A percentile compares a stretch with the other conserved stretches of the same genome.
These are phyloP conservation scores for Platorchestia sp. DNA, from an alignment of 1,140 invertebrate species.

Conservation along the genomic window DNA sequence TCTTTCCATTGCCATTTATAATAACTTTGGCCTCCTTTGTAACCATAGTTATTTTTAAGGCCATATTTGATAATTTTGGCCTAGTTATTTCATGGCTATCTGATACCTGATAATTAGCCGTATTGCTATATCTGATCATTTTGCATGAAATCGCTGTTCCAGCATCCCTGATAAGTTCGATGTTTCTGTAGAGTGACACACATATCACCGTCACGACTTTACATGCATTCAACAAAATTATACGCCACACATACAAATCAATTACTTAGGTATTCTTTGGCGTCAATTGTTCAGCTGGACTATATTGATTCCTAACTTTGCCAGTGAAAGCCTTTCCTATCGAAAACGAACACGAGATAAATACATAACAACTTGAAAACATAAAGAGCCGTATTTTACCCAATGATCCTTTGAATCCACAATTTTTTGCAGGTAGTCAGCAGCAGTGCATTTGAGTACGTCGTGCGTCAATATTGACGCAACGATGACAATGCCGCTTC, in stretches of 20 bases:
- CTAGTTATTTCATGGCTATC: too few species aligned
- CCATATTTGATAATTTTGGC: too few species aligned
- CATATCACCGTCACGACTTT: neutral
- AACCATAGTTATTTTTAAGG: too few species aligned
- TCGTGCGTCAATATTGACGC: neutral
- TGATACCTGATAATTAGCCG: too few species aligned
- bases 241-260: neutral
- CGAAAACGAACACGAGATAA: neutral
- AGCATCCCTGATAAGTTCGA: too few species aligned
- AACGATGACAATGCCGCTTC: neutral
- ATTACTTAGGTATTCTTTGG: neutral
- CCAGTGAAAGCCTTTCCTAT: neutral
- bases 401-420: too few species aligned
- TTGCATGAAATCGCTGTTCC: too few species aligned
- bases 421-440: neutral
- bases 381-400: neutral
- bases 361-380: neutral
- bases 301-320: neutral
- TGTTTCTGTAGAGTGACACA: neutral
- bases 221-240: neutral
- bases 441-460: neutral
- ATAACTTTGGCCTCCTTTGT: too few species aligned
- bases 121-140: too few species aligned
- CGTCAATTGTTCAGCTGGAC: neutral
- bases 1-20: too few species aligned